Conservation (phyloP, 1,140 invertebrate genomes). For the Mya arenaria region DNA sequence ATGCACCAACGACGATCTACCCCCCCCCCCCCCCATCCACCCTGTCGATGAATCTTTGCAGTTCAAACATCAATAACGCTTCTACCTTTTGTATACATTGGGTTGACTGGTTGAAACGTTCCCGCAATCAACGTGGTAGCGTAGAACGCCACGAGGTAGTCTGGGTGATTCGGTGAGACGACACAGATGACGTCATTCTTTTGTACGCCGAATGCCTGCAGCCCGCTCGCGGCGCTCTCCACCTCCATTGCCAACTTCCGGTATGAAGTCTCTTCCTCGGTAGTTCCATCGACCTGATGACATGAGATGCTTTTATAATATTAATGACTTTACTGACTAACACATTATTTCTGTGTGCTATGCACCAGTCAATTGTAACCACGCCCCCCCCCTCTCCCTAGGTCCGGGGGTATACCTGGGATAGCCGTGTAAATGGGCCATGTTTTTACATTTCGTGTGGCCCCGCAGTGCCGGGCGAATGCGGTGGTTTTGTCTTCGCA, state of each 20-base stretch:
- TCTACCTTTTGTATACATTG: slow-evolving; percentile 24
- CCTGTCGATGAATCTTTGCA: background rate
- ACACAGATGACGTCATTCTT: slow-evolving; percentile 17
- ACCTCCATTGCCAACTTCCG: background rate
- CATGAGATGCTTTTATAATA: too few species aligned
- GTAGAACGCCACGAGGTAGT: slow-evolving; percentile 27
- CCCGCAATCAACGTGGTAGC: slow-evolving; percentile 11
- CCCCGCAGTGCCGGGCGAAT: too few species aligned
- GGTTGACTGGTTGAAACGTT: slow-evolving; percentile 28
- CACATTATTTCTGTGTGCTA: too few species aligned
- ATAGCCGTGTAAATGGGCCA: too few species aligned
- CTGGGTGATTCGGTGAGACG: slow-evolving; percentile 18
- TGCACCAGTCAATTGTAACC: too few species aligned
- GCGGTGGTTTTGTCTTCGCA: too few species aligned
- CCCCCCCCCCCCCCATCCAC: too few species aligned
- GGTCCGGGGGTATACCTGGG: too few species aligned
- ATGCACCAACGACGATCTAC: too few species aligned
- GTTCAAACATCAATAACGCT: background rate
- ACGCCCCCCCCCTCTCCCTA: too few species aligned
- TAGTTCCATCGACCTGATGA: slow-evolving; percentile 24
- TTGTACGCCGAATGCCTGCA: slow-evolving; percentile 18
- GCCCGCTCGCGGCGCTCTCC: background rate
- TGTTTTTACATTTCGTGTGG: too few species aligned
- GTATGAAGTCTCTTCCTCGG: slow-evolving; percentile 9
- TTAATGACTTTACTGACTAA: too few species aligned